phyloP scores from a whole-genome alignment of 2,888 invertebrate genomes.

The Dendrolimus pini region DNA sequence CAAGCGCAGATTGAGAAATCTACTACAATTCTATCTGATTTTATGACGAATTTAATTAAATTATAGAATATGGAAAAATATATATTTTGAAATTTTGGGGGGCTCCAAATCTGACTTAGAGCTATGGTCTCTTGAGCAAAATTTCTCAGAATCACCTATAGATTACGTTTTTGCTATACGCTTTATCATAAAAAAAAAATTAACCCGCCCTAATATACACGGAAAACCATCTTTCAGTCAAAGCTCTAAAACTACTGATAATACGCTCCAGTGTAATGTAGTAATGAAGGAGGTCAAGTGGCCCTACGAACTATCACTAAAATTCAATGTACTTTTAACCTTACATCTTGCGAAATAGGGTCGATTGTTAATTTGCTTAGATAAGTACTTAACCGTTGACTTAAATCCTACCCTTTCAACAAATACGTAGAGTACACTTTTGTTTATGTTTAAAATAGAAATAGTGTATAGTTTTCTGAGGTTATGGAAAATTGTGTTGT shows the following conservation, averaged over 20 bases:
- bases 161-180: too few species aligned
- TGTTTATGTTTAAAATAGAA: not conserved
- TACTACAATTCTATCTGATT: too few species aligned
- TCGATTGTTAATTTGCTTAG: not conserved
- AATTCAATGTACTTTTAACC: constrained; percentile 1
- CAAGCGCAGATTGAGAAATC: too few species aligned
- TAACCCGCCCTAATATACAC: too few species aligned
- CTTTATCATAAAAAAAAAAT: too few species aligned
- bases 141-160: too few species aligned
- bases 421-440: not conserved
- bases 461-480: not conserved
- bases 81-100: too few species aligned
- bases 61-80: too few species aligned
- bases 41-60: too few species aligned
- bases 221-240: not conserved
- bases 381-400: not conserved
- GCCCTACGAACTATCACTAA: not conserved
- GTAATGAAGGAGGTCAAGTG: constrained; percentile 9
- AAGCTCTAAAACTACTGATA: not conserved
- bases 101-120: too few species aligned
- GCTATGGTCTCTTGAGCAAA: too few species aligned
- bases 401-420: not conserved
- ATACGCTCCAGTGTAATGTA: constrained; percentile 4
- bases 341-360: not conserved
- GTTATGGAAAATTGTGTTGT: too few species aligned